Conservation (phyloP, 2,113 vertebrate species). For the Origma solitaria region DNA sequence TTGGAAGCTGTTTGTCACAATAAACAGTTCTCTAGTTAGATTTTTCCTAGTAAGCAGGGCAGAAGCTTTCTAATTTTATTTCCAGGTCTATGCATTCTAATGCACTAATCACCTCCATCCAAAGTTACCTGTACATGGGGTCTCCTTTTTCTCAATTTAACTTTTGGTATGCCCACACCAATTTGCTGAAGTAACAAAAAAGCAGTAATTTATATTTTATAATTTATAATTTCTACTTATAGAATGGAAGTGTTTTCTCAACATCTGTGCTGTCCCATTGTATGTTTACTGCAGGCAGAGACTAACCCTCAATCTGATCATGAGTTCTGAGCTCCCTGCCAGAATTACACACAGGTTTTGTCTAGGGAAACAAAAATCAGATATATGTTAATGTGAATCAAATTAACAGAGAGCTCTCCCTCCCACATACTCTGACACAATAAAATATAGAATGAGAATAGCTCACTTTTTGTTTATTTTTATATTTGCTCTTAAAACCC, state of each 20-base stretch:
- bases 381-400: not conserved
- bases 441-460: not conserved
- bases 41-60: constrained; percentile 50
- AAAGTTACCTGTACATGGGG: constrained; percentile 79
- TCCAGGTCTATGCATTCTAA: constrained; percentile 60
- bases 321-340: not conserved
- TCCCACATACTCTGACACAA: not conserved
- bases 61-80: constrained; percentile 61
- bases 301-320: not conserved
- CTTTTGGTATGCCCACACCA: constrained; percentile 80
- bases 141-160: constrained; percentile 80
- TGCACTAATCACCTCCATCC: constrained; percentile 49
- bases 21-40: constrained; percentile 55
- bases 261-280: not conserved
- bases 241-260: not conserved
- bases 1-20: constrained; percentile 52
- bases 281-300: not conserved
- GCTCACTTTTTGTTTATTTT: not conserved
- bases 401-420: not conserved
- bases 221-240: too few species aligned
- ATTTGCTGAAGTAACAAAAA: constrained; percentile 79
- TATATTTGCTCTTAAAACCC: not conserved
- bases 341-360: not conserved
- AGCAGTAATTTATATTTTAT: constrained; percentile 58
- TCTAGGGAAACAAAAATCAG: not conserved